phyloP scores from a whole-genome alignment of 2,888 invertebrate species.

The Frankliniella intonsa region DNA sequence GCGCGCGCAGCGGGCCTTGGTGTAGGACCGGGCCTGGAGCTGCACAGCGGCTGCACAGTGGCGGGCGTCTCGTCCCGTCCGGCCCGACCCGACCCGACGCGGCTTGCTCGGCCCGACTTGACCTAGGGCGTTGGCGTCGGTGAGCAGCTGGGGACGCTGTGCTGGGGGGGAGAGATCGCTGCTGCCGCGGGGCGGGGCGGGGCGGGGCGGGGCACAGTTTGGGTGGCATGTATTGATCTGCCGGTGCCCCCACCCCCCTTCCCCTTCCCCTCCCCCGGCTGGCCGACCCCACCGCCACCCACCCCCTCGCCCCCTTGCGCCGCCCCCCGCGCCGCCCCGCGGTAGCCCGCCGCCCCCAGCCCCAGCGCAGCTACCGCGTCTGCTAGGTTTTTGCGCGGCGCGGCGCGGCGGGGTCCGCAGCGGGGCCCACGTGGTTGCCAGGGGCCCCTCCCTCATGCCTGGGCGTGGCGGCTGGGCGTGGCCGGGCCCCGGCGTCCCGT shows the following conservation, averaged over 20 bases:
- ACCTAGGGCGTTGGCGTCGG: conserved; percentile 30
- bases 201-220: neutral
- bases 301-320: conserved; percentile 29
- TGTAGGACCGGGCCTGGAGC: too few relatives aligned
- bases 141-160: conserved; percentile 31
- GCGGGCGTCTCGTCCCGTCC: too few relatives aligned
- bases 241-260: conserved; percentile 8
- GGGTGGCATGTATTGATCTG: conserved; percentile 19
- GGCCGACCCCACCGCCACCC: neutral
- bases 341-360: neutral
- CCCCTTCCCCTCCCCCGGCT: neutral
- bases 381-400: neutral
- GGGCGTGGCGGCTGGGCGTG: too few relatives aligned
- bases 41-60: too few relatives aligned
- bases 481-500: too few relatives aligned
- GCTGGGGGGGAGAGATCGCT: conserved; percentile 29
- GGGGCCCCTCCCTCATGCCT: neutral
- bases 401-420: neutral
- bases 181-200: neutral
- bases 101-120: conserved; percentile 33
- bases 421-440: too few relatives aligned
- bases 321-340: conserved; percentile 28
- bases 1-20: too few relatives aligned
- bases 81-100: too few relatives aligned
- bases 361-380: conserved; percentile 13